Evolutionary conservation across 64 coral and sea anemone genomes (phyloP).

Genomic region (Acropora yongei): DNA sequence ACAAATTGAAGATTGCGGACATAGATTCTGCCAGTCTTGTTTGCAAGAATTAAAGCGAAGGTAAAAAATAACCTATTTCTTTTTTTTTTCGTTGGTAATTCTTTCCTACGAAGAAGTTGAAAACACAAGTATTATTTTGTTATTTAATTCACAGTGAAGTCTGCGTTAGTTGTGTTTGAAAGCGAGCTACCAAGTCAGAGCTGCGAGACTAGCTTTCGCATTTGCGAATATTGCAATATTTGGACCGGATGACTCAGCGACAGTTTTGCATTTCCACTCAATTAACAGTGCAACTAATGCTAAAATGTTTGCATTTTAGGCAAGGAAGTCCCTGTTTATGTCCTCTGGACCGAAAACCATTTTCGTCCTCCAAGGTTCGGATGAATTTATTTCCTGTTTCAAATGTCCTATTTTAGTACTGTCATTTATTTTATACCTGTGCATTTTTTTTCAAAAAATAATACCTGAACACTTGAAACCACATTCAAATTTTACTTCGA

Average conservation of each 20-base stretch:
- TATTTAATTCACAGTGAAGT: too few species aligned
- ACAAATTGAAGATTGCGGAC: constrained; percentile 98
- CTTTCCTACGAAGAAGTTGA: background rate
- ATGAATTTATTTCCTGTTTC: background rate
- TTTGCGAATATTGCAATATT: too few species aligned
- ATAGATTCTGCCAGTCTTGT: constrained; percentile 95
- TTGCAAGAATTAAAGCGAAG: constrained; percentile 92
- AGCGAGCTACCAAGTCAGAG: too few species aligned
- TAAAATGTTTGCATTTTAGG: background rate
- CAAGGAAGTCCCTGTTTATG: constrained; percentile 69
- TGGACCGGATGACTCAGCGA: background rate
- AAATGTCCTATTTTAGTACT: too few species aligned
- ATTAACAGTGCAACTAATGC: background rate
- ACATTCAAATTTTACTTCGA: too few species aligned
- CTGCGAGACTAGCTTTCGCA: too few species aligned
- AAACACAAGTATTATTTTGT: background rate
- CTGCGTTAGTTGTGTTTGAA: too few species aligned
- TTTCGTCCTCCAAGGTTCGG: constrained; percentile 61
- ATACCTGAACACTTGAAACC: too few species aligned
- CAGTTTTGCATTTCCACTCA: too few species aligned
- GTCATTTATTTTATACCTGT: too few species aligned
- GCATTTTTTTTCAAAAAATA: too few species aligned
- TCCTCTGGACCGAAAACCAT: constrained; percentile 66
- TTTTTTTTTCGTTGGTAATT: background rate
- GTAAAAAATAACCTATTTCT: constrained; percentile 21